Percentiles rank a stretch among this genome's conserved stretches.
Evolutionary conservation across 2,797 vertebrate genomes (phyloP).

Genomic region (Scolopax bukidnonensis): DNA sequence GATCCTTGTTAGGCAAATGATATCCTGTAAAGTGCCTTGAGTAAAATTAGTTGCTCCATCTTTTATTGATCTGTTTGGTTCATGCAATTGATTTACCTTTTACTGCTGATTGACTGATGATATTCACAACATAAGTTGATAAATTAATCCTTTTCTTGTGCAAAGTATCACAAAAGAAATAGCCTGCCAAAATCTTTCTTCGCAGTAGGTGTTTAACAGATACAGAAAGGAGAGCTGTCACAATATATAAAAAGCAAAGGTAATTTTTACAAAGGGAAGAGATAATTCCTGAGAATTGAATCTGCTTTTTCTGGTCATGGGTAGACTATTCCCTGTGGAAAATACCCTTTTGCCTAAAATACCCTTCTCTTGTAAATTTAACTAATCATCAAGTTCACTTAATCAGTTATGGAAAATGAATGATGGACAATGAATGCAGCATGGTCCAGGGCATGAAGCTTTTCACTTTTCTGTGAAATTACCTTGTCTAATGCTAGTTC

Average conservation of each 20-base stretch:
- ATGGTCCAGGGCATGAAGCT: background rate
- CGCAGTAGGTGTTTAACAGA: background rate
- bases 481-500: background rate
- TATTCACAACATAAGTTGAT: background rate
- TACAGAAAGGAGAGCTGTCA: conserved; percentile 9
- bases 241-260: background rate
- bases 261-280: background rate
- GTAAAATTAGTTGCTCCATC: conserved; percentile 45
- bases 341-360: background rate
- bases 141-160: background rate
- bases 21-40: background rate
- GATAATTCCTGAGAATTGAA: background rate
- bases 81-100: background rate
- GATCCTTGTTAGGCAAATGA: conserved; percentile 52
- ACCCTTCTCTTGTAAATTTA: background rate
- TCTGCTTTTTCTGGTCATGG: background rate
- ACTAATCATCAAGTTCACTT: background rate
- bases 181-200: background rate
- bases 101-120: conserved; percentile 42
- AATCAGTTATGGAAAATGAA: background rate
- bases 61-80: conserved; percentile 33
- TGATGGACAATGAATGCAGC: background rate
- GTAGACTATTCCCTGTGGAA: background rate
- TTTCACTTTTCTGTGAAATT: background rate
- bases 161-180: background rate